Percentiles rank a stretch among this genome's conserved stretches.
Conservation (phyloP, 1,140 invertebrate species). For the Pseudachorutes palmiensis region DNA sequence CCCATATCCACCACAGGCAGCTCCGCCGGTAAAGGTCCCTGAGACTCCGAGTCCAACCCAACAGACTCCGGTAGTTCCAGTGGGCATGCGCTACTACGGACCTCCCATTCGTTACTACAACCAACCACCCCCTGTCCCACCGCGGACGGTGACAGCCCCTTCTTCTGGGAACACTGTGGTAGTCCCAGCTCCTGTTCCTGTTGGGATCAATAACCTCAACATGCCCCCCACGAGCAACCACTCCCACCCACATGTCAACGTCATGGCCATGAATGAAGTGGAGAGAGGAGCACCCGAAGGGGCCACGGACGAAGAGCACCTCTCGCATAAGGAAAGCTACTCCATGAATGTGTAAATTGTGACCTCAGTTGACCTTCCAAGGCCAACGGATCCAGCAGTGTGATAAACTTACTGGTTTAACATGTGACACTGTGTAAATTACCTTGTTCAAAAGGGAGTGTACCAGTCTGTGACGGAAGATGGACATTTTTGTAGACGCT, state of each 20-base stretch:
- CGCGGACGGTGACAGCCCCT: conserved; percentile 24
- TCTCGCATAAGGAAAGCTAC: conserved; percentile 28
- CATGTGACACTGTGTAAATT: not conserved
- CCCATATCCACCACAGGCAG: conserved; percentile 18
- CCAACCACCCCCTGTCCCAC: conserved; percentile 35
- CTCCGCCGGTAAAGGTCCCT: conserved; percentile 20
- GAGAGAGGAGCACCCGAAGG: conserved; percentile 34
- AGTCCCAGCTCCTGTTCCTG: not conserved
- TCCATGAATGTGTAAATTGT: conserved; percentile 35
- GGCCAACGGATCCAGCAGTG: not conserved
- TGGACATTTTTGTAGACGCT: not conserved
- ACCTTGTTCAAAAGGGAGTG: conserved; percentile 5
- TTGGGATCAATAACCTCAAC: conserved; percentile 18
- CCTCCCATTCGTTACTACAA: conserved; percentile 37
- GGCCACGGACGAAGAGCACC: conserved; percentile 34
- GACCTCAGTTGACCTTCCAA: not conserved
- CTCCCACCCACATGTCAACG: conserved; percentile 8
- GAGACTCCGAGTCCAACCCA: conserved; percentile 36
- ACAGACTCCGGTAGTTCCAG: conserved; percentile 23
- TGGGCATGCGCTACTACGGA: conserved; percentile 32
- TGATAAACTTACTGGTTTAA: not conserved
- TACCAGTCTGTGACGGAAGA: not conserved
- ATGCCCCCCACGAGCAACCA: conserved; percentile 4
- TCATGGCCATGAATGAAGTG: conserved; percentile 11
- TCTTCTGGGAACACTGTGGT: conserved; percentile 10